Evolutionary conservation across 2,113 vertebrate species (phyloP).

Genomic region (Lophotis ruficrista): DNA sequence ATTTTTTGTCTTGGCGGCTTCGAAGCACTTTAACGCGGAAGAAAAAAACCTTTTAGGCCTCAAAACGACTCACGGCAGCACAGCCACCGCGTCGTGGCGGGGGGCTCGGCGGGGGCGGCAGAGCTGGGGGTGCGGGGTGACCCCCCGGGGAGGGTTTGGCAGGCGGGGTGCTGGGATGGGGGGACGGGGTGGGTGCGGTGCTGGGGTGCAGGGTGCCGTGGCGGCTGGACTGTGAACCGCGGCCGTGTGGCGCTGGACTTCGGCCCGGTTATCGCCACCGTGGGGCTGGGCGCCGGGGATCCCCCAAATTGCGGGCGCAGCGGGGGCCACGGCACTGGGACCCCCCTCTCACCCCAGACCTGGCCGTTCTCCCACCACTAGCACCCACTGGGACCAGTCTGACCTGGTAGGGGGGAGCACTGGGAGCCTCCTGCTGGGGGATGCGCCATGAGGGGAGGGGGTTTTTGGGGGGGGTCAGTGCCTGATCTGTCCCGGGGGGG

Average conservation of each 20-base stretch:
- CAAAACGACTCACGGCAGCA: background rate
- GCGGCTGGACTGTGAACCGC: background rate
- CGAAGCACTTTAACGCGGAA: background rate
- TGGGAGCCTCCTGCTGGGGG: background rate
- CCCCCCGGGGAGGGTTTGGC: rapidly evolving
- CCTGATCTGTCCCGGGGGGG: background rate
- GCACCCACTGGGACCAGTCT: background rate
- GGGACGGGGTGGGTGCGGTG: background rate
- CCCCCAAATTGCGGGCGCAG: background rate
- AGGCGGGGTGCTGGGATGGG: rapidly evolving
- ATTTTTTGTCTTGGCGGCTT: background rate
- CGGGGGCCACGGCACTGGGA: background rate
- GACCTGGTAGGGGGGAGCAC: background rate
- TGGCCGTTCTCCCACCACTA: rapidly evolving
- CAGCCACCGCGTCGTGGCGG: rapidly evolving
- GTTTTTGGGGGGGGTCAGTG: background rate
- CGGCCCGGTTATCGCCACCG: background rate
- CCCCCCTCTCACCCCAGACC: too few relatives aligned
- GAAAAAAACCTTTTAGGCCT: background rate
- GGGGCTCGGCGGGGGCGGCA: background rate
- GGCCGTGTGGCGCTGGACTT: constrained; percentile 15
- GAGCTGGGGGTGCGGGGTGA: background rate
- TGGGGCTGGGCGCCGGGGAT: background rate
- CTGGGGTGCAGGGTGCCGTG: background rate
- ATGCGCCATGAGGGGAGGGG: background rate